Conservation (phyloP, 1,140 invertebrate species). For the Oedothorax gibbosus region DNA sequence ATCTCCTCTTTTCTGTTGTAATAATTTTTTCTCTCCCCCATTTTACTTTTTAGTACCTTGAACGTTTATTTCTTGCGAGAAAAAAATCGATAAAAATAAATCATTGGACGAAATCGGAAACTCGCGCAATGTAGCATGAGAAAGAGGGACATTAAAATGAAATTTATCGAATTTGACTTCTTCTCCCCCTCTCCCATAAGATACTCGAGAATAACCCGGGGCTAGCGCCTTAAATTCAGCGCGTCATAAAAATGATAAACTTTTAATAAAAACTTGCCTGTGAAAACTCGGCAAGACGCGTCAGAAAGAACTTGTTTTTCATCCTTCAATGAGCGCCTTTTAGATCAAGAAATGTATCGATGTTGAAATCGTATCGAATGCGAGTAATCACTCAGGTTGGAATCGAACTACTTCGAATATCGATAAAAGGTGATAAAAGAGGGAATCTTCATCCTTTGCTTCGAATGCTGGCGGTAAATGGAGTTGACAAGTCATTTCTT, state of each 20-base stretch:
- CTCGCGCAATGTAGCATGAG: constrained; percentile 57
- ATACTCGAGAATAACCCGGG: constrained; percentile 43
- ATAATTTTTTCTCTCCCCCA: constrained; percentile 22
- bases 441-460: background rate
- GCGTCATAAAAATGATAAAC: constrained; percentile 58
- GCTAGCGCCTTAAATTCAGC: constrained; percentile 38
- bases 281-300: constrained; percentile 23
- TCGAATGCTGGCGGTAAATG: background rate
- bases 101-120: constrained; percentile 55
- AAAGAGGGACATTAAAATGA: constrained; percentile 60
- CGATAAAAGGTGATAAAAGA: constrained; percentile 24
- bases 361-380: constrained; percentile 14
- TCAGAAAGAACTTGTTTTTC: constrained; percentile 54
- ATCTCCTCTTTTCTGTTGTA: no score
- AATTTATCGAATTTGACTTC: constrained; percentile 60
- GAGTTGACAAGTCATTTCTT: constrained; percentile 4
- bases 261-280: constrained; percentile 54
- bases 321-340: constrained; percentile 11
- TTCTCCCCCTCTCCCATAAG: constrained; percentile 15
- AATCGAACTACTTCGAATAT: constrained; percentile 13
- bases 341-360: constrained; percentile 30
- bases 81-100: constrained; percentile 60
- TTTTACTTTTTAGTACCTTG: constrained; percentile 32
- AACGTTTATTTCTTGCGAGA: constrained; percentile 39
- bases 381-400: constrained; percentile 1